These are phyloP conservation scores for Bombus balteatus DNA, from an alignment of 1,140 invertebrate species.

Conservation along the genomic window DNA sequence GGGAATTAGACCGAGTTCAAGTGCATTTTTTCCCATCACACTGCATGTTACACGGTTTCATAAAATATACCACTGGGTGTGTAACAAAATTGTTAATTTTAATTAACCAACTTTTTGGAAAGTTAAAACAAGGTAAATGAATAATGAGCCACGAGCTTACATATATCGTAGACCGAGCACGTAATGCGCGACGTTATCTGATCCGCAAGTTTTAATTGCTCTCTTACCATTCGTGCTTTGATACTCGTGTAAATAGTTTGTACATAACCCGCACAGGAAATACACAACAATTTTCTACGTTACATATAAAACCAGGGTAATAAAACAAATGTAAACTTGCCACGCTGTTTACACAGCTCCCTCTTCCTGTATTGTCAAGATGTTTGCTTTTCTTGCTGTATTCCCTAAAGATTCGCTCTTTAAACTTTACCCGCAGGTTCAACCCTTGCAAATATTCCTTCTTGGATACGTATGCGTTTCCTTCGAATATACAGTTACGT, in stretches of 20 bases:
- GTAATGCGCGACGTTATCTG: neutral
- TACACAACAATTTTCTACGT: too few species aligned
- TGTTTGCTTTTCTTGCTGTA: neutral
- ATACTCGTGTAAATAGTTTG: neutral
- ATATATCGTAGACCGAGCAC: neutral
- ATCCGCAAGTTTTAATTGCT: neutral
- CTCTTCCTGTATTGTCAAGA: neutral
- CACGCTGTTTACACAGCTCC: neutral
- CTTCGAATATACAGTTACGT: neutral
- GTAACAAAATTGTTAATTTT: neutral
- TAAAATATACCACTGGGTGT: neutral
- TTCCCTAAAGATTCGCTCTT: constrained; percentile 9
- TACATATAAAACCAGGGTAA: neutral
- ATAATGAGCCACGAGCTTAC: neutral
- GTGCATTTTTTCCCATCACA: neutral
- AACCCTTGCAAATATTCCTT: neutral
- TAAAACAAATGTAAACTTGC: neutral
- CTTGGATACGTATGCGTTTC: neutral
- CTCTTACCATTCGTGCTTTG: neutral
- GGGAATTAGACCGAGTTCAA: neutral
- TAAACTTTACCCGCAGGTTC: neutral
- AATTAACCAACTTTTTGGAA: neutral
- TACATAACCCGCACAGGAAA: too few species aligned
- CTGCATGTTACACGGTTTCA: neutral
- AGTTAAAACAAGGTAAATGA: neutral